Evolutionary conservation across 2,888 invertebrate species (phyloP), one percentile per base, ranked within the genome.

Genomic region (Subacronicta megacephala): DNA sequence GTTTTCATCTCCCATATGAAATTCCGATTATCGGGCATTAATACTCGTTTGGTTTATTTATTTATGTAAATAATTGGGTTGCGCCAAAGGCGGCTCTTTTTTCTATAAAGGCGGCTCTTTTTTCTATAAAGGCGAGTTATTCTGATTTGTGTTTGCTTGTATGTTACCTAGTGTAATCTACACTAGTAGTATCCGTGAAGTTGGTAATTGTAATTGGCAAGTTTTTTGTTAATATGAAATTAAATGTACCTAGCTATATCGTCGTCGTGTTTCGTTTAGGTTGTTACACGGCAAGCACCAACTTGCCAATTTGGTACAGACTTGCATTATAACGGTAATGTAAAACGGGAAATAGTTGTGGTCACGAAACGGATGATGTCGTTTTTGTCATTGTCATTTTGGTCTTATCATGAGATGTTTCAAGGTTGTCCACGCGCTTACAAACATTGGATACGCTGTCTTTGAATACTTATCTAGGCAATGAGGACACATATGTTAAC

Each of bases 301-400:
- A 68, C 60, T 65, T 72, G 65, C 64, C 76, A 79, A 82, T 85
- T 84, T 78, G 72, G 69, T 75, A 75, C 74, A 82, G 77, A 81
- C 81, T 86, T 85, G 84, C 81, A 80, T 78, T 80, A 75, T 79
- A 83, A 81, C 84, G 78, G 84, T 85, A 82, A 81, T 78, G 70
- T 70, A 65, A 84, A 89, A 85, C 85, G 85, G 88, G 86, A 89
- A 85, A 87, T 82, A 79, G 68, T 72, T 59, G 74, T 78, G 78
- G 82, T 84, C 85, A 87, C 82, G 83, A 80, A 84, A 85, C 84
- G 85, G 86, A 85, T 82, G 84, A 77, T 80, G 83, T 63, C 82
- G 80, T 85, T 88, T 85, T 87, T 77, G 78, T 83, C 73, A 79
- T 80, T 81, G 80, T 78, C 77, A 76, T 83, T 82, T 85, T 75